These are phyloP conservation scores for Drosophila rufa DNA, from an alignment of 1,140 invertebrate species.

Conservation along the genomic window DNA sequence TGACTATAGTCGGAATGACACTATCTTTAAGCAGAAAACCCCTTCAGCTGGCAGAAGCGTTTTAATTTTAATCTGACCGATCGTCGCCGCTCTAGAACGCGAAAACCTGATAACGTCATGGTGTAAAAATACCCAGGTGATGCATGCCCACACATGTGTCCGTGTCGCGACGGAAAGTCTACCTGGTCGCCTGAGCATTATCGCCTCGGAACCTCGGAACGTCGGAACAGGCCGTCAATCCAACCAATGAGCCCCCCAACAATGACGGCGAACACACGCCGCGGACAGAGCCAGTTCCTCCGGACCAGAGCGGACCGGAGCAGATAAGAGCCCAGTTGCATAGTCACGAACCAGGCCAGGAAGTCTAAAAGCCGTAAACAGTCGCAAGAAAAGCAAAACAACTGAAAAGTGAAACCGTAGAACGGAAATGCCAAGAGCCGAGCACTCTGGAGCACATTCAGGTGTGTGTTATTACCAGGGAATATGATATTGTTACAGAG, in stretches of 20 bases:
- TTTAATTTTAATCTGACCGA: slow-evolving; percentile 27
- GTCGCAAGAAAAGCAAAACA: slow-evolving; percentile 13
- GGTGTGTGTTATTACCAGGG: slow-evolving; percentile 33
- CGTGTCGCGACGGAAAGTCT: slow-evolving; percentile 52
- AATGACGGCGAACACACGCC: slow-evolving; percentile 32
- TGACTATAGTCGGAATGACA: slow-evolving; percentile 2
- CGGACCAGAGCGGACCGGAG: slow-evolving; percentile 3
- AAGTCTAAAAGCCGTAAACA: slow-evolving; percentile 62
- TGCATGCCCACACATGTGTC: slow-evolving; percentile 26
- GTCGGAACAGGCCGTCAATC: slow-evolving; percentile 3
- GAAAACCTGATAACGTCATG: slow-evolving; percentile 40
- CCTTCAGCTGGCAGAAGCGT: slow-evolving; percentile 17
- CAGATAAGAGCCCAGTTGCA: slow-evolving; percentile 58
- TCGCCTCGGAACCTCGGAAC: slow-evolving; percentile 9
- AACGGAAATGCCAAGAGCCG: slow-evolving; percentile 74
- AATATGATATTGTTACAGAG: slow-evolving; percentile 5
- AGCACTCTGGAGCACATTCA: slow-evolving; percentile 57
- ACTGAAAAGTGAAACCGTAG: slow-evolving; percentile 29
- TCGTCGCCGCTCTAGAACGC: slow-evolving; percentile 22
- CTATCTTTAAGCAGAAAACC: slow-evolving; percentile 29
- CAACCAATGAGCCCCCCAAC: slow-evolving; percentile 14
- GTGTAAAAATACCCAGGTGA: slow-evolving; percentile 52
- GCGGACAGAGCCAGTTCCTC: slow-evolving; percentile 20
- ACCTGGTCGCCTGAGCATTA: slow-evolving; percentile 16
- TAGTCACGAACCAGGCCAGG: slow-evolving; percentile 75